Evolutionary conservation across 2,888 invertebrate species (phyloP).

Genomic region (Belgica antarctica): DNA sequence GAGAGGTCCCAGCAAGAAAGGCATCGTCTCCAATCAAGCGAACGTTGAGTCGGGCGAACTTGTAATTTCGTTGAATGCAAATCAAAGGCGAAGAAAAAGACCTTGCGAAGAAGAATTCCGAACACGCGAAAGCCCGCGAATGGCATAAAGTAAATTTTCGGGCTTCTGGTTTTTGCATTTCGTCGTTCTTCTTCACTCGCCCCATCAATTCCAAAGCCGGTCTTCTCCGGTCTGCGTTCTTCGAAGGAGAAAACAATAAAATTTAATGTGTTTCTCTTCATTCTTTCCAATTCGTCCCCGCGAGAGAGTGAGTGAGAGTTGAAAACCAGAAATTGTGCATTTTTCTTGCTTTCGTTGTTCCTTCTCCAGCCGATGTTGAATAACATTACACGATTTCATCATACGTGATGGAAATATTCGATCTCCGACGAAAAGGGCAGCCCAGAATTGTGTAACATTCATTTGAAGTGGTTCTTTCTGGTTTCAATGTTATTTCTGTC

Average conservation of each 20-base stretch:
- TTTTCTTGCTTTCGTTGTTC: background rate
- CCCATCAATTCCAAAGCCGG: conserved; percentile 27
- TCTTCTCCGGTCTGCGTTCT: background rate
- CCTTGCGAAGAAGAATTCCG: conserved; percentile 15
- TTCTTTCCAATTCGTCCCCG: conserved; percentile 26
- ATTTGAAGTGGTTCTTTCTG: background rate
- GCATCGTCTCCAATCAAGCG: conserved; percentile 38
- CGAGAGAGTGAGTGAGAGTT: too few relatives aligned
- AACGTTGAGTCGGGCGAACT: too few relatives aligned
- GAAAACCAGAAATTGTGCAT: conserved; percentile 19
- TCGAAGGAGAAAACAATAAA: conserved; percentile 17
- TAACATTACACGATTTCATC: conserved; percentile 20
- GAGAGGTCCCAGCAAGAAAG: conserved; percentile 37
- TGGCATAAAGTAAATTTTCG: conserved; percentile 39
- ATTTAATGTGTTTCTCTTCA: conserved; percentile 28
- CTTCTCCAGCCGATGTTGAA: background rate
- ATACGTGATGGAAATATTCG: background rate
- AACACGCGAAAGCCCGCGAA: conserved; percentile 32
- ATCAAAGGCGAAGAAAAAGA: conserved; percentile 26
- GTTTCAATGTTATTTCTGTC: too few relatives aligned
- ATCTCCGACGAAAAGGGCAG: conserved; percentile 12
- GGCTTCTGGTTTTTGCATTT: conserved; percentile 43
- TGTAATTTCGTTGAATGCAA: conserved; percentile 29
- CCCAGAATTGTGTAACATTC: conserved; percentile 11
- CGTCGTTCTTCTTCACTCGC: conserved; percentile 15